A percentile compares a stretch with the other conserved stretches of the same genome.
phyloP scores from a whole-genome alignment of 1,140 invertebrate genomes.

The Oscheius sp. region DNA sequence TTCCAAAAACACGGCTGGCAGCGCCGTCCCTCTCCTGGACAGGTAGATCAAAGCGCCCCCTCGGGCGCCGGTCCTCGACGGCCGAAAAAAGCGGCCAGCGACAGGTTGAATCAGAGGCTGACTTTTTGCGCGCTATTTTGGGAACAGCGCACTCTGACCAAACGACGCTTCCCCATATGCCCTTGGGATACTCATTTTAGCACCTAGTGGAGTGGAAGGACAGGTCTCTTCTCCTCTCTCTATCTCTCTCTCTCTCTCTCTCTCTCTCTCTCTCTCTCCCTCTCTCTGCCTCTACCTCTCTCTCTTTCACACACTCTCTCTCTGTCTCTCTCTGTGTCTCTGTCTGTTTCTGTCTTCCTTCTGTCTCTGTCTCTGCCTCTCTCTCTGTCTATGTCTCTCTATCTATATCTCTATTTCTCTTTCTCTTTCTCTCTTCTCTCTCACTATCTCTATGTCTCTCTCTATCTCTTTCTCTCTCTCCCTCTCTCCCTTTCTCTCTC shows the following conservation, averaged over 20 bases:
- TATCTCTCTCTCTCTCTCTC: not conserved
- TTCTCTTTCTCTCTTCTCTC: too few species aligned
- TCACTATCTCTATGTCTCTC: too few species aligned
- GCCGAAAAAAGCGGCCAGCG: not conserved
- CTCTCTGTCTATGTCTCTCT: not conserved
- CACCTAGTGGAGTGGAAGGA: too few species aligned
- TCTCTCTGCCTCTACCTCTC: not conserved
- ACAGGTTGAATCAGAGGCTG: not conserved
- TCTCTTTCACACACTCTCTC: not conserved
- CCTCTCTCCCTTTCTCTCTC: not conserved
- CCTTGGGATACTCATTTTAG: too few species aligned
- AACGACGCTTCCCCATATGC: too few species aligned
- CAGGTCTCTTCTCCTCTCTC: not conserved
- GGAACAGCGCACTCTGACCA: not conserved
- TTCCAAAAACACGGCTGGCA: too few species aligned
- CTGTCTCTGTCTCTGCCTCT: not conserved
- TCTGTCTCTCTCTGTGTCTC: not conserved
- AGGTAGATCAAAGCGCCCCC: too few species aligned
- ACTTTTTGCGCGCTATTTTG: not conserved
- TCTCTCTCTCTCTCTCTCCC: not conserved
- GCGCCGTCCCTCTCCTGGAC: too few species aligned
- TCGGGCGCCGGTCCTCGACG: not conserved
- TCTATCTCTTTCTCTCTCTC: not conserved
- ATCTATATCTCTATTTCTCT: not conserved
- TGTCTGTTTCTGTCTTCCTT: too few species aligned